Percentiles rank a stretch among this genome's conserved stretches.
phyloP scores from a whole-genome alignment of 2,797 vertebrate species.

The Darevskia nairensis region DNA sequence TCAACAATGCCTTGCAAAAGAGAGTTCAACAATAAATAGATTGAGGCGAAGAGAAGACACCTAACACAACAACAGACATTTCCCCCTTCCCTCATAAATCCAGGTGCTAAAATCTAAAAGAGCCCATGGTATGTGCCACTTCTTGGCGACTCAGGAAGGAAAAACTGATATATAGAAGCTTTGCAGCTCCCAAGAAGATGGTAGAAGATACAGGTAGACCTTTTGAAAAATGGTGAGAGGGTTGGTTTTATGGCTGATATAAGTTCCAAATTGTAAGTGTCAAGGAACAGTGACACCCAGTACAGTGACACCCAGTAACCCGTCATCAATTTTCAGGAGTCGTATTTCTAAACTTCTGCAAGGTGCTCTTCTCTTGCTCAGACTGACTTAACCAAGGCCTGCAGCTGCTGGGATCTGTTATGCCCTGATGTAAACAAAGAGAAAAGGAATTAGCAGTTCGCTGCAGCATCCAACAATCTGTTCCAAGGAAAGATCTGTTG shows the following conservation, averaged over 20 bases:
- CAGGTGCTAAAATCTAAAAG: slow-evolving; percentile 66
- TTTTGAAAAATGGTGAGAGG: background rate
- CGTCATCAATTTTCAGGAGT: background rate
- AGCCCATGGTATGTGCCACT: slow-evolving; percentile 71
- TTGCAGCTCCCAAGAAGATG: slow-evolving; percentile 37
- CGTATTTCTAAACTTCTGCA: background rate
- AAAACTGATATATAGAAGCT: slow-evolving; percentile 34
- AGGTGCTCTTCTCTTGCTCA: background rate
- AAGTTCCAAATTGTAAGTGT: background rate
- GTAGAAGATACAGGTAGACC: background rate
- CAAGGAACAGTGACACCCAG: background rate
- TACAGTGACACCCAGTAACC: accelerated
- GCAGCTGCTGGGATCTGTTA: background rate
- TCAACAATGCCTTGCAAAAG: slow-evolving; percentile 36
- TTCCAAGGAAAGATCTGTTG: slow-evolving; percentile 20
- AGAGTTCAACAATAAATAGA: slow-evolving; percentile 43
- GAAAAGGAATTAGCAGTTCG: slow-evolving; percentile 27
- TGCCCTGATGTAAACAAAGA: slow-evolving; percentile 10
- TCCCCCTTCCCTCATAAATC: slow-evolving; percentile 69
- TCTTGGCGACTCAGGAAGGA: slow-evolving; percentile 48
- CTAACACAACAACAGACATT: slow-evolving; percentile 62
- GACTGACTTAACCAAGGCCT: background rate
- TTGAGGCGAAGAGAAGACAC: slow-evolving; percentile 58
- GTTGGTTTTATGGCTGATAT: background rate
- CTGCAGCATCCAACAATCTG: background rate